Percentiles rank a stretch among this genome's conserved stretches.
These are phyloP conservation scores for Meloidogyne hapla DNA, from an alignment of 1,140 invertebrate species.

Conservation along the genomic window DNA sequence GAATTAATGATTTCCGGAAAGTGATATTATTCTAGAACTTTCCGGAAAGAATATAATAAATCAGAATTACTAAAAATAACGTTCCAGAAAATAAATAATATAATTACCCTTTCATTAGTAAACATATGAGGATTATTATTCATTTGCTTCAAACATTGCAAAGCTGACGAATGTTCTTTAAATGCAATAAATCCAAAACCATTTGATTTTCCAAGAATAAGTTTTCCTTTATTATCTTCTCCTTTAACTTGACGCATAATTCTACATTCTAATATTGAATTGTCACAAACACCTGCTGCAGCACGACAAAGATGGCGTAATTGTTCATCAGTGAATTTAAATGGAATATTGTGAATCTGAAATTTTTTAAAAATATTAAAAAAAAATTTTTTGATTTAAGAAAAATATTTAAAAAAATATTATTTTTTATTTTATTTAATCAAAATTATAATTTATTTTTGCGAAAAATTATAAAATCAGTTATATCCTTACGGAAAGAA, in stretches of 20 bases:
- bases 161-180: constrained; percentile 80
- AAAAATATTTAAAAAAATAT: no score
- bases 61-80: no score
- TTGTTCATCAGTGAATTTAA: constrained; percentile 39
- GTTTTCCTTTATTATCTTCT: constrained; percentile 29
- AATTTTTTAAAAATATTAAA: constrained; percentile 10
- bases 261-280: constrained; percentile 42
- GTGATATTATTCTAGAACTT: no score
- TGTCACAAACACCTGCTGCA: constrained; percentile 22
- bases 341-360: constrained; percentile 55
- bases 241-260: constrained; percentile 49
- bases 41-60: no score
- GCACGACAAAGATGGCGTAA: constrained; percentile 34
- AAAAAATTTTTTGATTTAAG: background rate
- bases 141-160: constrained; percentile 76
- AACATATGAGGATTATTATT: constrained; percentile 94
- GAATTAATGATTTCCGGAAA: no score
- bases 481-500: no score
- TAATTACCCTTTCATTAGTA: constrained; percentile 73
- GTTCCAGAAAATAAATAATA: background rate
- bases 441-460: background rate
- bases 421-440: background rate
- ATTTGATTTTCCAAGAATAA: constrained; percentile 73
- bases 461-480: background rate
- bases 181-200: constrained; percentile 90